Evolutionary conservation across 2,797 vertebrate species (phyloP).

Genomic region (Hylomyscus alleni): DNA sequence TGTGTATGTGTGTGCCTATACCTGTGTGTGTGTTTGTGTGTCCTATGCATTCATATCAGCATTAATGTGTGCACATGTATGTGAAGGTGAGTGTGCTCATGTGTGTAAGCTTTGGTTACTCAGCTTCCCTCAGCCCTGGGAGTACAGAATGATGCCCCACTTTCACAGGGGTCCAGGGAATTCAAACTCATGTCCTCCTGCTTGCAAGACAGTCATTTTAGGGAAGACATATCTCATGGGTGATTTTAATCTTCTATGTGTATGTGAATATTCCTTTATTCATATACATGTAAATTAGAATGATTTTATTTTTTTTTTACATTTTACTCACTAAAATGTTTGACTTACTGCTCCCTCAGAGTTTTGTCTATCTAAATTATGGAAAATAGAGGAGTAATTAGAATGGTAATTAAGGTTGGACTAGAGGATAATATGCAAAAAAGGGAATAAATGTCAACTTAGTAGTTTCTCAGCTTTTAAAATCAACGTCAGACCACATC

Average conservation of each 20-base stretch:
- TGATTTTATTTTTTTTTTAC: background rate
- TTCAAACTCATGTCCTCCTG: background rate
- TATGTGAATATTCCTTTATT: constrained; percentile 31
- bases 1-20: background rate
- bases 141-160: too few relatives aligned
- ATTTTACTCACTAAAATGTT: constrained; percentile 44
- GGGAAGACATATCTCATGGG: background rate
- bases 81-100: background rate
- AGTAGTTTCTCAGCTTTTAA: background rate
- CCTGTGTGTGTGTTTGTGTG: background rate
- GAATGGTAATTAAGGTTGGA: background rate
- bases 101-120: background rate
- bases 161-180: background rate
- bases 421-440: background rate
- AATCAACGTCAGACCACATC: background rate
- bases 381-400: background rate
- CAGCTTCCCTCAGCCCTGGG: background rate
- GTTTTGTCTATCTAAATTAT: background rate
- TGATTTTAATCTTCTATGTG: constrained; percentile 29
- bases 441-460: background rate
- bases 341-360: background rate
- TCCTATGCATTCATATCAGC: background rate
- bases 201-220: background rate
- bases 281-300: constrained; percentile 20
- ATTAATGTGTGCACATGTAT: background rate